Evolutionary conservation across 2,797 vertebrate species (phyloP), one percentile per base, ranked within the genome.

Genomic region (Philypnodon macrostomus): DNA sequence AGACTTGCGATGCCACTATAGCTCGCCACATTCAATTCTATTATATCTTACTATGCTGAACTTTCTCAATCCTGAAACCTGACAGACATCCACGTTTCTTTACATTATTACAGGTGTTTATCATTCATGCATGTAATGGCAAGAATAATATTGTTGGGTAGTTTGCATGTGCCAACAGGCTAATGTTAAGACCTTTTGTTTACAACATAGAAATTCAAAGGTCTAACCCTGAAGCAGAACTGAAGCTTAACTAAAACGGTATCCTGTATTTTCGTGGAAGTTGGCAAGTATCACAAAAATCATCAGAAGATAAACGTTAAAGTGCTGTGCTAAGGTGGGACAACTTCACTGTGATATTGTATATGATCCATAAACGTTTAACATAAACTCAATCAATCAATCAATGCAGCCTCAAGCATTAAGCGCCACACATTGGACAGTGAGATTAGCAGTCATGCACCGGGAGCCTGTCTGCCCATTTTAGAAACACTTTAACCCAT

Each of bases 381-480:
- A n/a, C n/a, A 52, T 53, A 51, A 55, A 57, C 26, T 9, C 62
- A 38, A 56, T 26, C n/a, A 52, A 57, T 62, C 55, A 53, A 63
- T 58, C 0, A 4, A 16, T 41, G 16, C 46, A 41, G 53, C 38
- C 36, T 61, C 14, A 29, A 57, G 53, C 51, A 59, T 66, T 60
- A 70, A 59, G 39, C 44, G 35, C 41, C 53, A 63, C 65, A 66
- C 70, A 69, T 46, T 51, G 18, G 66, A 39, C 47, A 30, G 11
- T 35, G 18, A 77, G 54, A 73, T 74, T 66, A 73, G 47, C 23
- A 46, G 59, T 54, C n/a, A n/a, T n/a, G n/a, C n/a, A n/a, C n/a
- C n/a, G n/a, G n/a, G n/a, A n/a, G 52, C 47, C 19, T 45, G 7
- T 5, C 50, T 12, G 33, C 36, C 47, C 1, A 27, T 53, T 63